Conservation (phyloP, 2,797 vertebrate genomes). For the Amblyraja radiata region DNA sequence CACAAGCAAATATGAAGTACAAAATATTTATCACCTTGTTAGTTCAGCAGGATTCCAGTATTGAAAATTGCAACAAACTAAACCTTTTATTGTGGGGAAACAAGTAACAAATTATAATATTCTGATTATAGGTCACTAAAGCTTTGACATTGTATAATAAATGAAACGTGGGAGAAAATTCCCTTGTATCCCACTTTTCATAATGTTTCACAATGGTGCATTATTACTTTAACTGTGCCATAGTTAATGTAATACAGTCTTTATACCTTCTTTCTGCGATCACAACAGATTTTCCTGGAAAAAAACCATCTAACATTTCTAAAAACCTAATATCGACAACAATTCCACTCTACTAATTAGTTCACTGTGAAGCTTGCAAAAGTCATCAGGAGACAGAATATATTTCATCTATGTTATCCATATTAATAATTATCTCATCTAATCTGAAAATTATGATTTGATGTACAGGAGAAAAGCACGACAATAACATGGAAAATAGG, state of each 20-base stretch:
- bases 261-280: not conserved
- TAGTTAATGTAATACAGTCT: no score
- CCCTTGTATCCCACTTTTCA: not conserved
- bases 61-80: not conserved
- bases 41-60: not conserved
- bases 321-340: not conserved
- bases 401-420: not conserved
- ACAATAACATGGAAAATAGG: not conserved
- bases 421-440: not conserved
- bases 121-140: not conserved
- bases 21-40: not conserved
- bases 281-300: not conserved
- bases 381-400: not conserved
- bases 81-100: not conserved
- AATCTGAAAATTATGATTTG: not conserved
- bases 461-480: no score
- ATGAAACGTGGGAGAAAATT: not conserved
- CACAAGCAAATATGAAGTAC: not conserved
- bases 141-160: not conserved
- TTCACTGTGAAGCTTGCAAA: not conserved
- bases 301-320: not conserved
- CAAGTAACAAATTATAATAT: not conserved
- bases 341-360: not conserved
- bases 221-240: not conserved
- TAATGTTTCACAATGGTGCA: not conserved